phyloP scores from a whole-genome alignment of 2,113 vertebrate species.

The Passer domesticus region DNA sequence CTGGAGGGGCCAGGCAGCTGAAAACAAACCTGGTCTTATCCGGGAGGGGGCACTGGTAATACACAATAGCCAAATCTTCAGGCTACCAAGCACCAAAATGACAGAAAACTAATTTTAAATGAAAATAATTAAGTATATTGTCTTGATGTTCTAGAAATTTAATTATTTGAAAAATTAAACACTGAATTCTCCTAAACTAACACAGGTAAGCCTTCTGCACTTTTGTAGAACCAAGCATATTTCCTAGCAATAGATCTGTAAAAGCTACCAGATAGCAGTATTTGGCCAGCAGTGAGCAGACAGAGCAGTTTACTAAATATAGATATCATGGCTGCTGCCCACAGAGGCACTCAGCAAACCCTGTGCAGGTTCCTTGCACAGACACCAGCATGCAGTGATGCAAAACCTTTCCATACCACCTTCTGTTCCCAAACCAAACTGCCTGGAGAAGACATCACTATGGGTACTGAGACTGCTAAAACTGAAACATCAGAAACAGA shows the following conservation, averaged over 20 bases:
- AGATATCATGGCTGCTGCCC: background rate
- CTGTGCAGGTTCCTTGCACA: background rate
- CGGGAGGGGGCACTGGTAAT: constrained; percentile 43
- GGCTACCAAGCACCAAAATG: background rate
- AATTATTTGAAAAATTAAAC: background rate
- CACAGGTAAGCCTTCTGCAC: background rate
- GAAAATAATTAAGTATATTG: background rate
- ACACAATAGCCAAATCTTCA: background rate
- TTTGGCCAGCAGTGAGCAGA: background rate
- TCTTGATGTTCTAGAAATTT: background rate
- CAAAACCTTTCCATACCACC: background rate
- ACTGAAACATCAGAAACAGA: background rate
- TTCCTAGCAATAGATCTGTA: background rate
- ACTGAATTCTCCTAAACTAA: background rate
- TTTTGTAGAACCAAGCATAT: background rate
- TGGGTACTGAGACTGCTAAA: background rate
- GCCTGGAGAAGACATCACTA: background rate
- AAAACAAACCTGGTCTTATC: background rate
- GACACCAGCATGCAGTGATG: background rate
- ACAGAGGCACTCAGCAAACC: background rate
- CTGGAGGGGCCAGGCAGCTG: background rate
- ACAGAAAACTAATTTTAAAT: background rate
- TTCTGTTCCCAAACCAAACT: background rate
- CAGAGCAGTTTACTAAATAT: background rate
- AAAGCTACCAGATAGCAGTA: background rate